These are phyloP conservation scores for Cephalopterus ornatus DNA, from an alignment of 2,113 vertebrate species.

Conservation along the genomic window DNA sequence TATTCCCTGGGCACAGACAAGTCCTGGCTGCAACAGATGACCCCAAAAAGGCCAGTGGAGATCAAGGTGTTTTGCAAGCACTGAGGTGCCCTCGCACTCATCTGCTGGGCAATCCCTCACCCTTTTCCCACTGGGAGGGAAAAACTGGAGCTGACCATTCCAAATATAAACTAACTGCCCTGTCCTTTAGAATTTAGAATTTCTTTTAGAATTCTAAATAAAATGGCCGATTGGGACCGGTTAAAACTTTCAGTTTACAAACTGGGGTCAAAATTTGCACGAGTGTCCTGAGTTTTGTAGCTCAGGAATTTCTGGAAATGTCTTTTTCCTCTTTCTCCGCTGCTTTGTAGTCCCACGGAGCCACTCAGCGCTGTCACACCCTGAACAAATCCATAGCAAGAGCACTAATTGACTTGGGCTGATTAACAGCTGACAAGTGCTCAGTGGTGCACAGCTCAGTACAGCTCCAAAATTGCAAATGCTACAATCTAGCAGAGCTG, in stretches of 20 bases:
- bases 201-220: background rate
- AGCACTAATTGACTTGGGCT: constrained; percentile 15
- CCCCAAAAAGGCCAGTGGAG: background rate
- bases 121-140: background rate
- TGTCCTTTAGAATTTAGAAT: background rate
- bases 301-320: background rate
- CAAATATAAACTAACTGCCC: background rate
- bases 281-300: background rate
- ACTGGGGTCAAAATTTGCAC: background rate
- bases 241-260: background rate
- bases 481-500: background rate
- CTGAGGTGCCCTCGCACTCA: background rate
- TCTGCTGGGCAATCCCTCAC: background rate
- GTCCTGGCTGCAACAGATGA: background rate
- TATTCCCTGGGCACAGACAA: background rate
- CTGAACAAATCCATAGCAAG: background rate
- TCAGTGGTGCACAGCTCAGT: background rate
- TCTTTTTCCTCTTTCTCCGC: background rate
- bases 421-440: constrained; percentile 30
- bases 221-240: background rate
- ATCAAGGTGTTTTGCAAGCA: background rate
- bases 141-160: background rate
- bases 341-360: background rate
- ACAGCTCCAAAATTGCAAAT: background rate
- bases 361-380: background rate